Base-by-base conservation (phyloP, 2,888 invertebrate species). In the Zygogramma bicolorata region DNA sequence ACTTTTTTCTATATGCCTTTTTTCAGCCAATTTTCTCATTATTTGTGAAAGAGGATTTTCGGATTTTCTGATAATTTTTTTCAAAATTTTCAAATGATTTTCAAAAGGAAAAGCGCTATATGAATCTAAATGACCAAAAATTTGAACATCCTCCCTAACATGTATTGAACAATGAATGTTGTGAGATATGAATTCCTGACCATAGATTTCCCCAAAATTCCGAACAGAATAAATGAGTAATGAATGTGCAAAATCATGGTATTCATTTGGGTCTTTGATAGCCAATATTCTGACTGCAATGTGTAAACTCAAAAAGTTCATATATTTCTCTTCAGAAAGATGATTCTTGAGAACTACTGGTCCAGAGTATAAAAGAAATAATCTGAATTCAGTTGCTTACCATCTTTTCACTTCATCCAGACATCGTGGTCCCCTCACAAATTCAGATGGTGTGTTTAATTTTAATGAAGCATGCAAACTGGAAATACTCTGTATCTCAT, bases 401-500 rank as follows among this genome's bases (percentile, higher is more conserved):
- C 42, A 67, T 22, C 18, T 49, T n/a, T 46, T 57, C 15, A 65
- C 20, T 31, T 27, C 29, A n/a, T 27, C 10, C 34, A 65, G n/a
- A 58, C 67, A 59, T 42, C 67, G n/a, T 40, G 67, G 67, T 59
- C 46, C 59, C 38, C 67, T 67, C 5, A 58, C 27, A 40, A 67
- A 67, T 58, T 66, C 58, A 18, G 22, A 22, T 29, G 57, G 66
- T 57, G 38, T 66, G 25, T 57, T 57, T 22, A 40, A 40, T 58
- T 66, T 38, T 15, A 46, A 49, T 25, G 34, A 57, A 31, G 42
- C 42, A 42, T 59, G 42, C 59, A 13, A 40, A 53, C 53, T 53
- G 13, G 53, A 53, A 53, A 53, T 53, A 25, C 53, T 8, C 25
- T 7, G 18, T 53, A 53, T 53, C 53, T 13, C 53, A 53, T 53